Base-by-base conservation (phyloP, 30 jellyfish, hydroid and myxozoan species). In the Chrysaora quinquecirrha region DNA sequence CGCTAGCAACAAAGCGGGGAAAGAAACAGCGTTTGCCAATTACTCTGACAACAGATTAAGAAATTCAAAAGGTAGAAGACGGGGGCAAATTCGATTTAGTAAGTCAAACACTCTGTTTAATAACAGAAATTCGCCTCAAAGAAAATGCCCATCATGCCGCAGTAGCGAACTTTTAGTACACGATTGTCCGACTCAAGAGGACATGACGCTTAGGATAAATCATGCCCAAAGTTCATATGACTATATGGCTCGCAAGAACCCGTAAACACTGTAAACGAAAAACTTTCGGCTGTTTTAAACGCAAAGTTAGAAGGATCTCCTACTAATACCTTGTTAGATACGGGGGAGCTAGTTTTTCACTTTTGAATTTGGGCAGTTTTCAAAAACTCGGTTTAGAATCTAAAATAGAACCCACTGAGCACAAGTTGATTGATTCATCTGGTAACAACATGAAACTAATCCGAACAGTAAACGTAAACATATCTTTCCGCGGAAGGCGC, bases 341-440 rank as follows among this genome's bases (percentile, higher is more conserved):
- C 85, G 2, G 84, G 84, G 72, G n/a, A n/a, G 91, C 91, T 25
- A 80, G 91, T 32, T 80, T 84, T 50, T 65, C 84, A 62, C 23
- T 80, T 48, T 65, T 80, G 25, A 84, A 80, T 61, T 47, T 49
- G 31, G 91, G 91, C 20, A 80, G 91, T 50, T 14, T 80, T 7
- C 34, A 66, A 67, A 43, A 22, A 38, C 38, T 66, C 18, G 56
- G 75, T 4, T 31, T 79, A 52, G 27, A 60, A 12, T 10, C 60
- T 19, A 20, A 14, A 10, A 70, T 66, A 12, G 48, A 80, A 7
- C 27, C 63, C 30, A 18, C 78, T 50, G 22, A 28, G 20, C 84
- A 67, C 24, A 6, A 24, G 33, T 54, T 80, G 28, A 48, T 58
- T 25, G 70, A 80, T 25, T 69, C 91, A n/a, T 80, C 91, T 6